Conservation (phyloP, 1,140 invertebrate species). For the Hermatobates lingyangjiaoensis region DNA sequence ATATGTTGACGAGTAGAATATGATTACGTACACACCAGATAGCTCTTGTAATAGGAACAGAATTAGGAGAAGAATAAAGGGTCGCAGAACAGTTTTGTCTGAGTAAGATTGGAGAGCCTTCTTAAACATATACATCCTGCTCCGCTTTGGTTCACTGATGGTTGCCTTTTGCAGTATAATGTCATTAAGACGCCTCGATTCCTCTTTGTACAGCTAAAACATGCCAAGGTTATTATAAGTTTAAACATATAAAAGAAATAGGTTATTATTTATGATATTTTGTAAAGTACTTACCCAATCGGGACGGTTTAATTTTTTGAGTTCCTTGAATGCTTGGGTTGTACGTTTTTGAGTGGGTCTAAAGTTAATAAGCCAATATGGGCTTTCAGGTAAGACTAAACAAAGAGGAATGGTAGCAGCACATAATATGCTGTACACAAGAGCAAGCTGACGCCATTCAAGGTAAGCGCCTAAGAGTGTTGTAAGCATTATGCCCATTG, state of each 20-base stretch:
- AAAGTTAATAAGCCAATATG: conserved; percentile 31
- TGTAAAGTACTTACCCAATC: conserved; percentile 4
- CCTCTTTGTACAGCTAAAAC: conserved; percentile 12
- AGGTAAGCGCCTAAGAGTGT: conserved; percentile 23
- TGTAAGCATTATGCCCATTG: conserved; percentile 30
- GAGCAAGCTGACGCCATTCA: conserved; percentile 26
- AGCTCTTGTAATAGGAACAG: conserved; percentile 36
- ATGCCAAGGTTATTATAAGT: no score
- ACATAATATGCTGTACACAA: conserved; percentile 24
- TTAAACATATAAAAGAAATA: no score
- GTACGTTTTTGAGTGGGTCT: background rate
- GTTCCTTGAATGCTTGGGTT: background rate
- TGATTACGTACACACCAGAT: conserved; percentile 38
- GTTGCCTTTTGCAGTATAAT: background rate
- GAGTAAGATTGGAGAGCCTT: no score
- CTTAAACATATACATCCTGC: no score
- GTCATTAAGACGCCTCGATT: conserved; percentile 8
- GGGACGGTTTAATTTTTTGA: conserved; percentile 1
- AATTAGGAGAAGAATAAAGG: conserved; percentile 27
- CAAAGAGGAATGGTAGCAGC: conserved; percentile 21
- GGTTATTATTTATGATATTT: background rate
- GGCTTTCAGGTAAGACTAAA: conserved; percentile 33
- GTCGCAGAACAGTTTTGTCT: conserved; percentile 30
- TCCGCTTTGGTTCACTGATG: no score
- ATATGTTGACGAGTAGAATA: conserved; percentile 44